Percentiles rank a stretch among this genome's conserved stretches.
Conservation (phyloP, 2,888 invertebrate genomes). For the Noctua janthe region DNA sequence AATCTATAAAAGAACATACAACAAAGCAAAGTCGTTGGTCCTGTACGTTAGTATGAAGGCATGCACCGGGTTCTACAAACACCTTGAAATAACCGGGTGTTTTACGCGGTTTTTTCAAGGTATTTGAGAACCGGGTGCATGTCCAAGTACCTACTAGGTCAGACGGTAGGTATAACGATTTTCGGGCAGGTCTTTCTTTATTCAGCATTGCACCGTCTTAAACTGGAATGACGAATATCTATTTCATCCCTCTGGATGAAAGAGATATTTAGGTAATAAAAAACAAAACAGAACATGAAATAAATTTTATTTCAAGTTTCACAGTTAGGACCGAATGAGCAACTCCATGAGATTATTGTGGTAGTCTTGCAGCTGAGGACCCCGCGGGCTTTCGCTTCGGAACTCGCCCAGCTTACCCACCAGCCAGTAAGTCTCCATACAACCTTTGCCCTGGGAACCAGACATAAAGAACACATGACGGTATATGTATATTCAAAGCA, state of each 20-base stretch:
- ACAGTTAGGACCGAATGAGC: constrained; percentile 76
- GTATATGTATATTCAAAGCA: not conserved
- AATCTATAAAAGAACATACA: not conserved
- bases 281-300: constrained; percentile 61
- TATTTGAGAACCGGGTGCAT: not conserved
- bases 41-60: not conserved
- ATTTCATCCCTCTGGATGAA: not conserved
- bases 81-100: not conserved
- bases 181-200: not conserved
- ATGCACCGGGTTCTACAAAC: not conserved
- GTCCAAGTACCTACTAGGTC: no score
- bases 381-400: constrained; percentile 77
- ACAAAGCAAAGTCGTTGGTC: not conserved
- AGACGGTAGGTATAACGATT: no score
- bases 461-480: not conserved
- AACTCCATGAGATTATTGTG: constrained; percentile 84
- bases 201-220: not conserved
- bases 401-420: constrained; percentile 82
- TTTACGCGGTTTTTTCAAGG: not conserved
- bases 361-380: constrained; percentile 81
- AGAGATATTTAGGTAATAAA: not conserved
- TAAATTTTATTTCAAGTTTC: constrained; percentile 61
- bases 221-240: not conserved
- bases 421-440: constrained; percentile 90
- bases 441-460: constrained; percentile 88